Evolutionary conservation across 1,140 invertebrate genomes (phyloP), one percentile per base, ranked within the genome.

Genomic region (Drosophila micromelanica): DNA sequence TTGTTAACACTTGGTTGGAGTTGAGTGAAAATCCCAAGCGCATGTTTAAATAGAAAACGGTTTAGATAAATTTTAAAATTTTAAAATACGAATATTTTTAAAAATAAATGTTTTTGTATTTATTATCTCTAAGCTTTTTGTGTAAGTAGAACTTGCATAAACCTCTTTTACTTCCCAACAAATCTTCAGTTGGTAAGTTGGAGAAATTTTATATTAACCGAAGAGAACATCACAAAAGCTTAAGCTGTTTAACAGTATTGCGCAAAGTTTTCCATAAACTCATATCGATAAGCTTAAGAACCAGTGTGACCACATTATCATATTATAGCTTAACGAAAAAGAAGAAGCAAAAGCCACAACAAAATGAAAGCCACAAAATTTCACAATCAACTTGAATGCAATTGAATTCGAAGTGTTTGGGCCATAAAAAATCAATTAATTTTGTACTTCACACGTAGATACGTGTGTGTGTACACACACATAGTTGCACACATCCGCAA

Each of bases 381-480:
- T 69, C 79, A 70, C 69, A 57, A 67, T 59, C 56, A 59, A 73
- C 68, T 78, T 55, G 62, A 65, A 57, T 81, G 59, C 76, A 80
- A 86, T 85, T 85, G 78, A 86, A 85, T 77, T 68, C 46, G 49
- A 75, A 81, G 76, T 75, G 75, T 46, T 57, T 45, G 57, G 59
- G 54, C 71, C 67, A 82, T 82, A 84, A 78, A 82, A 87, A 86
- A 86, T 82, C 84, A 86, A 86, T 86, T 86, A 86, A 82, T 78
- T 87, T 86, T 76, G 63, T 63, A 65, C 78, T 86, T 78, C 51
- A 72, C 82, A 89, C 70, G 77, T 84, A 51, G 67, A 68, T 32
- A 23, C 55, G n/a, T n/a, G n/a, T n/a, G n/a, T n/a, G n/a, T n/a
- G n/a, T n/a, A 57, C 42, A 35, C 32, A 70, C 60, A 40, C 40